Evolutionary conservation across 2,113 vertebrate species (phyloP).

Genomic region (Calonectris borealis): DNA sequence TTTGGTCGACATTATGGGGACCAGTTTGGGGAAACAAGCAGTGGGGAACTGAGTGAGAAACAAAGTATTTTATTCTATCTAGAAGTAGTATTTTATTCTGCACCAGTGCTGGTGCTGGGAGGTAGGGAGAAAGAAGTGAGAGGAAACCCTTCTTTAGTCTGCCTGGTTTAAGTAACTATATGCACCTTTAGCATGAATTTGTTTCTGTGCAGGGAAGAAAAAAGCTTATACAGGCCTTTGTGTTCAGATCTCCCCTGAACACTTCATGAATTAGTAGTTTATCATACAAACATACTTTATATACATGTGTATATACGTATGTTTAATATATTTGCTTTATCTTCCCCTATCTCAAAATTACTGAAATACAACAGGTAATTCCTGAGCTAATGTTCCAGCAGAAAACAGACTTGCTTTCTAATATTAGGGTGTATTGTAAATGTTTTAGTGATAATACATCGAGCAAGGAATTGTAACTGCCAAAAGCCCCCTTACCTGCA

Average conservation of each 20-base stretch:
- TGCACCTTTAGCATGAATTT: neutral
- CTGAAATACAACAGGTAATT: neutral
- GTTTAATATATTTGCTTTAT: neutral
- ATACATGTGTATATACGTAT: accelerated
- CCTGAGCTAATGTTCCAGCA: neutral
- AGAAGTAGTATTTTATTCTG: neutral
- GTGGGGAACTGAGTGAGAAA: neutral
- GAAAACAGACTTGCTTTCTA: neutral
- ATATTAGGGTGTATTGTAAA: neutral
- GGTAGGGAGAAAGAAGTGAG: neutral
- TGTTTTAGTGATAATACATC: neutral
- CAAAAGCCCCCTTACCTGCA: neutral
- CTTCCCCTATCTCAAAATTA: neutral
- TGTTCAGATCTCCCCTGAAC: neutral
- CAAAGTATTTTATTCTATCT: neutral
- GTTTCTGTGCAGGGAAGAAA: neutral
- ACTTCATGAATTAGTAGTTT: neutral
- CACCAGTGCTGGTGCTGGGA: neutral
- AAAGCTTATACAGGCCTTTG: neutral
- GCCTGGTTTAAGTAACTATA: neutral
- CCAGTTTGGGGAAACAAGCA: neutral
- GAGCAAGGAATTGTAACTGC: neutral
- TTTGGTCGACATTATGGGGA: neutral
- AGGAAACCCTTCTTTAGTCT: neutral
- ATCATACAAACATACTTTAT: neutral